Evolutionary conservation across 2,113 vertebrate genomes (phyloP), one percentile per base, ranked within the genome.

Genomic region (Phalacrocorax aristotelis): DNA sequence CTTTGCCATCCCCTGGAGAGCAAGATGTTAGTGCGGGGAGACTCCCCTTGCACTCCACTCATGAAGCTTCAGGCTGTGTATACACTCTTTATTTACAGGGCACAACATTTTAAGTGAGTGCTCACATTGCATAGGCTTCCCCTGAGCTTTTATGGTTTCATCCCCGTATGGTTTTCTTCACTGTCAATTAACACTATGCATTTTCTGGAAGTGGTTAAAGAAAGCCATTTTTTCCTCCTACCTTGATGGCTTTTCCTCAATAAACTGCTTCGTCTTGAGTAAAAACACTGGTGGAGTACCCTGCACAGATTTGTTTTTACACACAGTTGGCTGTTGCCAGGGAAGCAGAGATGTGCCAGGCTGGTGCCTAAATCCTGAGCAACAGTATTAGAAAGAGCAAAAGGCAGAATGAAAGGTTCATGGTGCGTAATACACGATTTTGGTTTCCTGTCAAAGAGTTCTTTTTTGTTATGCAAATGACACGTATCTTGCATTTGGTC

Each of bases 21-120:
- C 51, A 55, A 49, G 27, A 11, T 4, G 5, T 29, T 11, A 15
- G 6, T 4, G 6, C 0, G 1, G 25, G 25, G 17, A 64, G 13
- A 15, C 2, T 32, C 36, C 34, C 36, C 23, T 40, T 2, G 0
- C 15, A 26, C 44, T 29, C 46, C 7, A 27, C 34, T 34, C 3
- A 0, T 6, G 22, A 57, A 60, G 6, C 13, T 32, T 40, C 71
- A 49, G 34, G 57, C 62, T 30, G 34, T 5, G 4, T 8, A 2
- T 15, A 5, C 6, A 1, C 22, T 49, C 42, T 51, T 64, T 55
- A 34, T 23, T 42, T 60, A 54, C 36, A 82, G 54, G 70, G 40
- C 44, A 74, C 8, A 13, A 34, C 15, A 8, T 40, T 93, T 69
- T 40, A 40, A 46, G 38, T 6, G 26, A 90, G 78, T 13, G 21